Evolutionary conservation across 1,140 invertebrate genomes (phyloP).

Genomic region (Dendroctonus valens): DNA sequence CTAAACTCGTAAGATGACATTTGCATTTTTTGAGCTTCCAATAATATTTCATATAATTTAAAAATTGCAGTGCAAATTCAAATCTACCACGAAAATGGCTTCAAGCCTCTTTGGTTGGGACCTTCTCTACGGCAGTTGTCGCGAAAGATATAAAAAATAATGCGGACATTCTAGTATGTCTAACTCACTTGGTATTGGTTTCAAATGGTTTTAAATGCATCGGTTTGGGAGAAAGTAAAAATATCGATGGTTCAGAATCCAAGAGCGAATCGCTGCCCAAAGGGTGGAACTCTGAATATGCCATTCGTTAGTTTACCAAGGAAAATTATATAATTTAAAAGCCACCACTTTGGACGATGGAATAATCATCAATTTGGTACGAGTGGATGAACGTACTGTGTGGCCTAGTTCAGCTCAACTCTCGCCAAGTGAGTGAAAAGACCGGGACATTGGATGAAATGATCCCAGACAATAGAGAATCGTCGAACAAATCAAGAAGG

Average conservation of each 20-base stretch:
- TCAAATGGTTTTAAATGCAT: conserved; percentile 71
- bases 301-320: conserved; percentile 65
- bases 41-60: not conserved
- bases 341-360: conserved; percentile 53
- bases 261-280: conserved; percentile 67
- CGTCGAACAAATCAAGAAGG: conserved; percentile 53
- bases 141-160: conserved; percentile 63
- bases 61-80: conserved; percentile 23
- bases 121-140: conserved; percentile 62
- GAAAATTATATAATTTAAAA: conserved; percentile 65
- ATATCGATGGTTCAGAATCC: conserved; percentile 58
- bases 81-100: conserved; percentile 34
- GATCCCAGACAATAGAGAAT: conserved; percentile 55
- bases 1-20: conserved; percentile 15
- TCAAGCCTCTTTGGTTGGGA: conserved; percentile 71
- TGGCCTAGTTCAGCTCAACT: conserved; percentile 45
- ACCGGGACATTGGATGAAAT: conserved; percentile 50
- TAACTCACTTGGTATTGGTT: conserved; percentile 69
- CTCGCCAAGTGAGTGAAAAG: conserved; percentile 38
- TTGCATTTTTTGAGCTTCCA: not conserved
- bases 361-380: conserved; percentile 47
- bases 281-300: conserved; percentile 67
- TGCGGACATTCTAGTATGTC: conserved; percentile 66
- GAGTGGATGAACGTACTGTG: conserved; percentile 47
- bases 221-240: conserved; percentile 70